Percentiles rank a stretch among this genome's conserved stretches.
phyloP scores from a whole-genome alignment of 2,113 vertebrate genomes.

The Xenopus laevis region DNA sequence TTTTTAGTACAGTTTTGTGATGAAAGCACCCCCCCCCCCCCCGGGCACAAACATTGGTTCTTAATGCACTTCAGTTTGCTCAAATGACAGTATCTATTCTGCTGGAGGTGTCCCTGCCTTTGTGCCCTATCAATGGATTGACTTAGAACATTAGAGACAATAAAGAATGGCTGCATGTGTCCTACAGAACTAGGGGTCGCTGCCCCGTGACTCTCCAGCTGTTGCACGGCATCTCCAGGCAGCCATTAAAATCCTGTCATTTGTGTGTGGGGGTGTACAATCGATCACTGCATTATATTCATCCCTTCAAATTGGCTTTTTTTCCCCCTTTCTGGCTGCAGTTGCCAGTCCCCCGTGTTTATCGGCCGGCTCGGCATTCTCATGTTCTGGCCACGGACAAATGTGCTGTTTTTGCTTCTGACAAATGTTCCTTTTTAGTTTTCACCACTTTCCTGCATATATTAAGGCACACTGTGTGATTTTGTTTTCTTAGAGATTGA shows the following conservation, averaged over 20 bases:
- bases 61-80: conserved; percentile 19
- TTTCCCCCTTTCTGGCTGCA: too few relatives aligned
- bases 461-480: not conserved
- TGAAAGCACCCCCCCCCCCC: not conserved
- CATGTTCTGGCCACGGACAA: too few relatives aligned
- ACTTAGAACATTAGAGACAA: not conserved
- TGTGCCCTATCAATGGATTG: conserved; percentile 33
- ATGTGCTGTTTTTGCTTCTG: too few relatives aligned
- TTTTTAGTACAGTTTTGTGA: not conserved
- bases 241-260: not conserved
- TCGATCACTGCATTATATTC: too few relatives aligned
- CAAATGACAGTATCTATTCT: conserved; percentile 15
- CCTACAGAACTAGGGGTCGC: not conserved
- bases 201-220: not conserved
- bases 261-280: too few relatives aligned
- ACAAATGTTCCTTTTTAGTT: not conserved
- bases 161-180: conserved; percentile 2
- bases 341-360: too few relatives aligned
- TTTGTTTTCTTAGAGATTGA: too few relatives aligned
- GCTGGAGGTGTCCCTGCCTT: not conserved
- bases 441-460: not conserved
- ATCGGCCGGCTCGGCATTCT: too few relatives aligned
- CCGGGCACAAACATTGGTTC: conserved; percentile 21
- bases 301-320: too few relatives aligned
- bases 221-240: not conserved